Percentiles rank a stretch among this genome's conserved stretches.
Evolutionary conservation across 2,797 vertebrate genomes (phyloP).

Genomic region (Trichosurus vulpecula): DNA sequence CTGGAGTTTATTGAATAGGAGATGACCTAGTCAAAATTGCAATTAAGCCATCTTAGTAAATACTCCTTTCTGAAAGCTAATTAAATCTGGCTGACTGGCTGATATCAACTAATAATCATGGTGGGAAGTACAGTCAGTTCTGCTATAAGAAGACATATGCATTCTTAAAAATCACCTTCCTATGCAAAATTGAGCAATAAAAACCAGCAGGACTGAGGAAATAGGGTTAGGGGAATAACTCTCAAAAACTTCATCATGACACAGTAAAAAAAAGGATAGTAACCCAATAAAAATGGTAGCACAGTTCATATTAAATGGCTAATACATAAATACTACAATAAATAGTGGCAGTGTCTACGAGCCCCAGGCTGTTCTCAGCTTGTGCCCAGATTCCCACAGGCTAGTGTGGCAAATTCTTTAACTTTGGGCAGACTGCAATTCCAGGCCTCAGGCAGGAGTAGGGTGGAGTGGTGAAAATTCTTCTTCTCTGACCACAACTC

Average conservation of each 20-base stretch:
- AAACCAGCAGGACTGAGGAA: not conserved
- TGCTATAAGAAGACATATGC: not conserved
- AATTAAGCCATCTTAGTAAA: not conserved
- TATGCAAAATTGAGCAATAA: not conserved
- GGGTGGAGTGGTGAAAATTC: not conserved
- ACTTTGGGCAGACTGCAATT: not conserved
- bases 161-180: not conserved
- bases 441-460: not conserved
- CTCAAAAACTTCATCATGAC: not conserved
- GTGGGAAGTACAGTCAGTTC: not conserved
- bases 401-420: not conserved
- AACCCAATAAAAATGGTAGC: not conserved
- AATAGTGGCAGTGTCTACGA: not conserved
- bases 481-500: not conserved
- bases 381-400: not conserved
- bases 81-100: not conserved
- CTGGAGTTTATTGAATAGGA: not conserved
- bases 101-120: not conserved
- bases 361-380: not conserved
- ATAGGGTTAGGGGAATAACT: not conserved
- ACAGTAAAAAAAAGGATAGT: not conserved
- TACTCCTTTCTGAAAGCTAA: not conserved
- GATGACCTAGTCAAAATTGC: not conserved
- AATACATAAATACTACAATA: not conserved
- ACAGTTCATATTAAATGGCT: not conserved